Evolutionary conservation across 2,113 vertebrate species (phyloP).

Genomic region (Rhabdornis inornatus): DNA sequence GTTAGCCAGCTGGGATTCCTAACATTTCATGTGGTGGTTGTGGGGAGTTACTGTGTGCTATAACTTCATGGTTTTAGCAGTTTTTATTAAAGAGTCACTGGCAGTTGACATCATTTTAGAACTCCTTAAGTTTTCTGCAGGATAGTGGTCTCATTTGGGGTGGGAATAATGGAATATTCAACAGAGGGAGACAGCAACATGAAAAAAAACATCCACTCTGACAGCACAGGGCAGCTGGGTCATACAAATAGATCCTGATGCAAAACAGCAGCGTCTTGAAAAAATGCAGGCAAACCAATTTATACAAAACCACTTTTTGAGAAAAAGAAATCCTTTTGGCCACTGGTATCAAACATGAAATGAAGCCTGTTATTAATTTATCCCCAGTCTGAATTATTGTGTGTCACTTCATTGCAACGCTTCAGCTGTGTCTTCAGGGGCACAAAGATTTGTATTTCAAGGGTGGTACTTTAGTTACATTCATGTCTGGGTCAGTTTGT

Average conservation of each 20-base stretch:
- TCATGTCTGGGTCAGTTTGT: neutral
- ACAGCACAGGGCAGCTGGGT: neutral
- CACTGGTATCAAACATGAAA: neutral
- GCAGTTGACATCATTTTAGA: neutral
- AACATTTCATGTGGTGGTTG: neutral
- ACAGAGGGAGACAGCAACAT: neutral
- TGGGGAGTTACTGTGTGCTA: neutral
- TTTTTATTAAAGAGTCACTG: neutral
- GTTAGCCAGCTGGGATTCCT: neutral
- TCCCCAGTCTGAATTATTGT: slow-evolving; percentile 51
- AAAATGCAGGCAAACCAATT: neutral
- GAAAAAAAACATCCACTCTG: neutral
- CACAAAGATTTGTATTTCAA: neutral
- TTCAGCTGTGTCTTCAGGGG: neutral
- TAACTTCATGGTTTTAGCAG: neutral
- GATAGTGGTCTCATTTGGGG: neutral
- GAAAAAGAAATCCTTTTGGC: neutral
- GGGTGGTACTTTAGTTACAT: neutral
- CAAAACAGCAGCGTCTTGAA: neutral
- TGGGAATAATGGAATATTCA: neutral
- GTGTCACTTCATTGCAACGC: neutral
- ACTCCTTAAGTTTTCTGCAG: neutral
- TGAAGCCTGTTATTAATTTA: slow-evolving; percentile 75
- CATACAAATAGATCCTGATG: fast-evolving
- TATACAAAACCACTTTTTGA: neutral